Percentiles rank a stretch among this genome's conserved stretches.
Conservation (phyloP, 2,797 vertebrate species). For the Alosa sapidissima region DNA sequence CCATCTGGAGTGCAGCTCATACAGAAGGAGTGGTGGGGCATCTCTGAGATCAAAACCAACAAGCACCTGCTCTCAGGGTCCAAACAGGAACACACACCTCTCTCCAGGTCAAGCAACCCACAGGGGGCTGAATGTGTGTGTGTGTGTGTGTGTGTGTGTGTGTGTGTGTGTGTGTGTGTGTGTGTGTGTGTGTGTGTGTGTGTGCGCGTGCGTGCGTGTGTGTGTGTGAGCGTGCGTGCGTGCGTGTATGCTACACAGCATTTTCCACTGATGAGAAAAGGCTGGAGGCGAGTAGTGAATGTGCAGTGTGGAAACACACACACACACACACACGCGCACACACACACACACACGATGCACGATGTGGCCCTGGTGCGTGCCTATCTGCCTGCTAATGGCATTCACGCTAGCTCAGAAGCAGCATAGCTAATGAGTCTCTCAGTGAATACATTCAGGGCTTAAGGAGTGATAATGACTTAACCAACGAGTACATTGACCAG, state of each 20-base stretch:
- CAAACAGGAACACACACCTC: no score
- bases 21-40: no score
- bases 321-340: background rate
- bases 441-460: background rate
- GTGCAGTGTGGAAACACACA: background rate
- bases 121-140: slow-evolving; percentile 2
- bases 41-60: no score
- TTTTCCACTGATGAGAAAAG: background rate
- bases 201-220: background rate
- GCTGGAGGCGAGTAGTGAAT: background rate
- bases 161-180: background rate
- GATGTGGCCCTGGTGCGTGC: background rate
- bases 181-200: background rate
- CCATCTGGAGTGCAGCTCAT: no score
- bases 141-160: background rate
- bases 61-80: no score
- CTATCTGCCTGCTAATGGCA: slow-evolving; percentile 4
- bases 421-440: background rate
- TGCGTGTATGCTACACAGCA: background rate
- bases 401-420: background rate
- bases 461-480: background rate
- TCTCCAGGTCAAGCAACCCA: no score
- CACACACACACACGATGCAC: background rate
- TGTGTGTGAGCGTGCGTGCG: background rate
- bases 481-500: background rate